Percentiles rank a stretch among this genome's conserved stretches.
Evolutionary conservation across 2,888 invertebrate genomes (phyloP).

Genomic region (Sarcophaga caerulescens): DNA sequence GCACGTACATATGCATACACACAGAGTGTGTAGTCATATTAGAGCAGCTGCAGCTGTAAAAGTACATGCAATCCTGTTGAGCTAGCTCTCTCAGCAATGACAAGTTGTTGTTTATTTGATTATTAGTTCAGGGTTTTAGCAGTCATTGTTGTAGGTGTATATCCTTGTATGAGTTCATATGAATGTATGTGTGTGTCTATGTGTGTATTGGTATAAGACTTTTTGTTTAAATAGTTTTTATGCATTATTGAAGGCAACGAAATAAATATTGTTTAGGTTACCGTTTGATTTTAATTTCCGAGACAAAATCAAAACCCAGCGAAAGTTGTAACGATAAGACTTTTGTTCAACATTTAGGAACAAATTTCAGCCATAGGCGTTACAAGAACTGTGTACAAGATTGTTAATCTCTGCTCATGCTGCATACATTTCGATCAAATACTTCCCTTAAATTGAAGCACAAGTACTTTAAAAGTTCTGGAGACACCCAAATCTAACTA

Average conservation of each 20-base stretch:
- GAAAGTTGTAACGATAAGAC: no score
- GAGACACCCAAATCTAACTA: no score
- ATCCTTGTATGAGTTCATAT: not conserved
- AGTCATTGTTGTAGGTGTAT: not conserved
- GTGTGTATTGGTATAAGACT: not conserved
- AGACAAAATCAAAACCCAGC: no score
- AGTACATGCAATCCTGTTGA: conserved; percentile 44
- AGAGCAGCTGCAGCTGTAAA: not conserved
- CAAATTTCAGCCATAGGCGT: no score
- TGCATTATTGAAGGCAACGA: conserved; percentile 55
- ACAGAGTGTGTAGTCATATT: no score
- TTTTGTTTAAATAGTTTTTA: conserved; percentile 30
- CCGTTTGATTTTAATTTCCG: no score
- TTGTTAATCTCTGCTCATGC: no score
- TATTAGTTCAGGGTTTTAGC: conserved; percentile 20
- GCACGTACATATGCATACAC: not conserved
- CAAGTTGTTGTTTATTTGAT: conserved; percentile 40
- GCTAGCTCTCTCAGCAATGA: conserved; percentile 17
- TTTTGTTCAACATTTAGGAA: no score
- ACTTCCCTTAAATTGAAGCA: no score
- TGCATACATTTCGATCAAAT: no score
- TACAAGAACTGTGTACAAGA: no score
- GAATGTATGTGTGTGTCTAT: not conserved
- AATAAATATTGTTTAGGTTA: conserved; percentile 43
- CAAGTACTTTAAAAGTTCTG: no score